A percentile compares a stretch with the other conserved stretches of the same genome.
Conservation (phyloP, 2,797 vertebrate genomes). For the Anniella stebbinsi region DNA sequence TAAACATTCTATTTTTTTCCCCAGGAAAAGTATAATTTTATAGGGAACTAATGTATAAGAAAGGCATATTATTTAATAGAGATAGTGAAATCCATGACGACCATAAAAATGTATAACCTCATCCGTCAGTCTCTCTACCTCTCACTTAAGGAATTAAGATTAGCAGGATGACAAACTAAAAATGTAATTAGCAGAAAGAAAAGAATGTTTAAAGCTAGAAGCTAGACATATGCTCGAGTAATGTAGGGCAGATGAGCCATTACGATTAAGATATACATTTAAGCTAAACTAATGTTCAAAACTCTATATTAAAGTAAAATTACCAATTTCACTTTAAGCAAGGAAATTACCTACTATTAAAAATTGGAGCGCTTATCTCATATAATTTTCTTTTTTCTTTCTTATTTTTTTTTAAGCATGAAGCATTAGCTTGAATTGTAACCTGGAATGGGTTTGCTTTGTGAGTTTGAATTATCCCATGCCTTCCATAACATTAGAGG, state of each 20-base stretch:
- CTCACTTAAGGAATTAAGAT: slow-evolving; percentile 28
- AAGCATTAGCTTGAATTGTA: not conserved
- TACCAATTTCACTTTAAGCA: slow-evolving; percentile 42
- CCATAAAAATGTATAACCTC: slow-evolving; percentile 14
- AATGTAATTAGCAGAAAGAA: slow-evolving; percentile 29
- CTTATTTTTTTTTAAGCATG: slow-evolving; percentile 12
- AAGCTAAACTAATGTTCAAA: slow-evolving; percentile 34
- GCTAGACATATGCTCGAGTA: slow-evolving; percentile 19
- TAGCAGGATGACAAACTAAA: slow-evolving; percentile 40
- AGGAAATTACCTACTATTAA: slow-evolving; percentile 34
- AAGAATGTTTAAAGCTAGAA: slow-evolving; percentile 24
- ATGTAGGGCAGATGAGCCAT: slow-evolving; percentile 11
- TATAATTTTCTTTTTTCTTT: not conserved
- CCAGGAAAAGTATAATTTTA: not conserved
- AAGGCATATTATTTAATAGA: not conserved
- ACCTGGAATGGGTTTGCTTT: slow-evolving; percentile 16
- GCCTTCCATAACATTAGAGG: not conserved
- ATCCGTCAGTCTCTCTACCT: not conserved
- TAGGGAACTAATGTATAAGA: not conserved
- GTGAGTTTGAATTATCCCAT: slow-evolving; percentile 24
- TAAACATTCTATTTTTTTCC: not conserved
- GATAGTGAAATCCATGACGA: slow-evolving; percentile 5
- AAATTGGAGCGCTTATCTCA: slow-evolving; percentile 11
- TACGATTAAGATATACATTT: slow-evolving; percentile 36
- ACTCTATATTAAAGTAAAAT: slow-evolving; percentile 41